These are phyloP conservation scores for Rhogogaster chlorosoma DNA, from an alignment of 2,888 invertebrate genomes.

Conservation along the genomic window DNA sequence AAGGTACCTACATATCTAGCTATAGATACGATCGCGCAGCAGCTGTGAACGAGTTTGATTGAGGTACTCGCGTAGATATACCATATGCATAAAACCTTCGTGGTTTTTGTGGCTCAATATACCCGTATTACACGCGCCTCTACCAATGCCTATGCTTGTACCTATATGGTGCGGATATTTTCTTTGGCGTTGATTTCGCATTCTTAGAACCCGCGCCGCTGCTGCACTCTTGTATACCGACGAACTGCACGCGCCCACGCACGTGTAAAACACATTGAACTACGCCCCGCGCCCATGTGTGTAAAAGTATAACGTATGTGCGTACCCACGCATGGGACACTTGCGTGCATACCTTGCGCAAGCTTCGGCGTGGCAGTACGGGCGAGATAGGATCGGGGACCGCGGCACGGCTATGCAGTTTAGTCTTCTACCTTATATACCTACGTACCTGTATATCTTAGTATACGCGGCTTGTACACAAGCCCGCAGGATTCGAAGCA, in stretches of 20 bases:
- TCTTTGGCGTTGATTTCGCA: conserved; percentile 21
- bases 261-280: not conserved
- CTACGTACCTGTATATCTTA: not conserved
- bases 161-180: not conserved
- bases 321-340: not conserved
- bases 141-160: not conserved
- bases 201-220: not conserved
- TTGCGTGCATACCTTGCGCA: conserved; percentile 27
- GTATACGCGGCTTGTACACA: not conserved
- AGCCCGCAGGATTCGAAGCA: not conserved
- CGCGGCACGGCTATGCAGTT: not conserved
- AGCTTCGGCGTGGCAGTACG: conserved; percentile 6
- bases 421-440: not conserved
- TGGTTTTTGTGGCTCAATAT: conserved; percentile 2
- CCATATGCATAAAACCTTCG: not conserved
- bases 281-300: not conserved
- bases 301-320: not conserved
- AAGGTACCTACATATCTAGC: not conserved
- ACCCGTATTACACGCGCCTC: not conserved
- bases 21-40: conserved; percentile 15
- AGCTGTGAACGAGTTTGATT: conserved; percentile 33
- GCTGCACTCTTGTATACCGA: not conserved
- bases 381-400: conserved; percentile 26
- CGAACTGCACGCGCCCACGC: conserved; percentile 22
- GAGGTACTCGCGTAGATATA: not conserved